phyloP scores from a whole-genome alignment of 2,113 vertebrate species.

The Macrotus californicus region DNA sequence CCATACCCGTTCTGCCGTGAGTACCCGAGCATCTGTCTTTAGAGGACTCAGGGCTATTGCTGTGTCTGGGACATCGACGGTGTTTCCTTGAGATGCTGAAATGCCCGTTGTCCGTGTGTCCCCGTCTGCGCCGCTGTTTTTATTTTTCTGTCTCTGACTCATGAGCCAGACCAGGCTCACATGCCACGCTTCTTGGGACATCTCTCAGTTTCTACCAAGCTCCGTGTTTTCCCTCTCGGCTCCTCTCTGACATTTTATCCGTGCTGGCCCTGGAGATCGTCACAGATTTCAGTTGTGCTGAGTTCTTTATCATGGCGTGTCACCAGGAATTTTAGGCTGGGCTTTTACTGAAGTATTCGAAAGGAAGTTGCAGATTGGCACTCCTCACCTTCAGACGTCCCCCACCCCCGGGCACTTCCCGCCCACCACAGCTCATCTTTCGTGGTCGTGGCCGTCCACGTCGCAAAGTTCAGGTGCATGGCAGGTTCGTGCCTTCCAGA shows the following conservation, averaged over 20 bases:
- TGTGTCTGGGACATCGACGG: neutral
- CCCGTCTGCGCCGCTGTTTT: neutral
- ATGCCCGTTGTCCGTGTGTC: neutral
- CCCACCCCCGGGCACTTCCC: neutral
- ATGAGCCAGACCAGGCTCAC: neutral
- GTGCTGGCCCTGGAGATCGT: neutral
- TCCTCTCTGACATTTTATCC: neutral
- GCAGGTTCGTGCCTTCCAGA: fast-evolving
- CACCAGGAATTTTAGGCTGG: neutral
- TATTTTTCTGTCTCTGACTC: neutral
- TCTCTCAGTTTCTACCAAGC: neutral
- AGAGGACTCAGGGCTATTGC: neutral
- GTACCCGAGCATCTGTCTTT: neutral
- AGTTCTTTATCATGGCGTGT: neutral
- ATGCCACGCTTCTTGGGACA: fast-evolving
- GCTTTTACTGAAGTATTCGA: neutral
- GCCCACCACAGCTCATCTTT: neutral
- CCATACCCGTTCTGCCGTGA: fast-evolving
- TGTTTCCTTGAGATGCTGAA: neutral
- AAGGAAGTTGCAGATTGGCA: fast-evolving
- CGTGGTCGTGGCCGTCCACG: neutral
- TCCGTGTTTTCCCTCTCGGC: fast-evolving
- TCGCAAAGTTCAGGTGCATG: neutral
- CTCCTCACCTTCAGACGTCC: neutral
- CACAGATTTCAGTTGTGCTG: neutral